Evolutionary conservation across 2,113 vertebrate species (phyloP).

Genomic region (Plestiodon gilberti): DNA sequence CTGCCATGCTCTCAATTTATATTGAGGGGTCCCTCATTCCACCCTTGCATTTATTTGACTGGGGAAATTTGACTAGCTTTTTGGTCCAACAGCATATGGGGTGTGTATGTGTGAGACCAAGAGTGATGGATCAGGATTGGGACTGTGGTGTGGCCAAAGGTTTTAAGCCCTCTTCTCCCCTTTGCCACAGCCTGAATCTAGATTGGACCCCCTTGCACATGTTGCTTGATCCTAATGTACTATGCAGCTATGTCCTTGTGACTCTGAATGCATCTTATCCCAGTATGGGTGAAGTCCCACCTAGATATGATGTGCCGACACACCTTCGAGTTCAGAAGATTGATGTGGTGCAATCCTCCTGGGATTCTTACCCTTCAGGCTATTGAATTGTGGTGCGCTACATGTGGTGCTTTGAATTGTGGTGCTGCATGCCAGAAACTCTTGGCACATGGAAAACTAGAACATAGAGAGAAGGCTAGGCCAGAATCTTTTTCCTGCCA

Average conservation of each 20-base stretch:
- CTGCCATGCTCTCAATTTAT: too few species aligned
- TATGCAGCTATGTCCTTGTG: too few species aligned
- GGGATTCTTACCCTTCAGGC: not conserved
- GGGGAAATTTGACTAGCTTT: too few species aligned
- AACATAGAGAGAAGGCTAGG: not conserved
- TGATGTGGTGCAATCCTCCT: not conserved
- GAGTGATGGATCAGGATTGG: not conserved
- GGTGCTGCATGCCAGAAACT: not conserved
- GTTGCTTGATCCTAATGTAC: too few species aligned
- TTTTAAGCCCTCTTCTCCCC: too few species aligned
- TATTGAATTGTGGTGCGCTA: not conserved
- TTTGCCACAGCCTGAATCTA: too few species aligned
- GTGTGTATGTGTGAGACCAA: not conserved
- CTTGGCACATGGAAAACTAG: not conserved
- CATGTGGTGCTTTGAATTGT: too few species aligned
- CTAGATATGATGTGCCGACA: not conserved
- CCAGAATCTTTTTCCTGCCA: not conserved
- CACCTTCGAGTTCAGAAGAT: not conserved
- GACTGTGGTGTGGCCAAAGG: too few species aligned
- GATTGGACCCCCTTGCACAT: too few species aligned
- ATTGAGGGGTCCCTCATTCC: too few species aligned
- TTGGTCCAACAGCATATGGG: too few species aligned
- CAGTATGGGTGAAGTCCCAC: not conserved
- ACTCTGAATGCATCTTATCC: not conserved
- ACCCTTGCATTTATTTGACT: too few species aligned